These are phyloP conservation scores for Danio choprae DNA, from an alignment of 2,797 vertebrate genomes.

Conservation along the genomic window DNA sequence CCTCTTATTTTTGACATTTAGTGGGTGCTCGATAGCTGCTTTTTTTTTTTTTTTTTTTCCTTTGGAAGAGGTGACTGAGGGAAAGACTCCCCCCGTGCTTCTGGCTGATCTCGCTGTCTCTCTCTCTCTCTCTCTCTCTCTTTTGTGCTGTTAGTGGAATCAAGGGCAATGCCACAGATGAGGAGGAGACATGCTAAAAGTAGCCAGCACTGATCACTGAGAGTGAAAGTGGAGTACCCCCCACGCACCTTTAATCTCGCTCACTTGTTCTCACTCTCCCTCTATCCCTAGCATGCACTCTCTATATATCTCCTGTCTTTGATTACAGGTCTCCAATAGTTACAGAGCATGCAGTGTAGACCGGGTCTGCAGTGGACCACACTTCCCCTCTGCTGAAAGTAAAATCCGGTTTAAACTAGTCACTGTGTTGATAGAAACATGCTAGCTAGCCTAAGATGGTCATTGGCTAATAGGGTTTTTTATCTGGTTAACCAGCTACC, in stretches of 20 bases:
- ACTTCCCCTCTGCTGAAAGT: not conserved
- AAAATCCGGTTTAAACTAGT: not conserved
- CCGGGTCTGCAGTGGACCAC: not conserved
- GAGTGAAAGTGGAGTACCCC: constrained; percentile 50
- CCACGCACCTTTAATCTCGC: constrained; percentile 36
- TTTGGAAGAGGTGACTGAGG: constrained; percentile 16
- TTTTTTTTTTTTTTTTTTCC: constrained; percentile 10
- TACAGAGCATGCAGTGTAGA: constrained; percentile 19
- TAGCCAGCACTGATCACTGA: constrained; percentile 49
- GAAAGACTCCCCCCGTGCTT: constrained; percentile 27
- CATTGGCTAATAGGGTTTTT: too few species aligned
- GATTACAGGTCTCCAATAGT: constrained; percentile 50
- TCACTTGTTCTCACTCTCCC: constrained; percentile 38
- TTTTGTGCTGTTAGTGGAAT: constrained; percentile 50
- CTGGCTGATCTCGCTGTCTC: constrained; percentile 28
- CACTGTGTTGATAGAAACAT: not conserved
- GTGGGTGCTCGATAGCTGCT: constrained; percentile 38
- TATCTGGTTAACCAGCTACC: not conserved
- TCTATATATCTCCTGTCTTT: constrained; percentile 33
- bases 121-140: not conserved
- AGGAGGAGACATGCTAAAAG: constrained; percentile 58
- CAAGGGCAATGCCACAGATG: constrained; percentile 47
- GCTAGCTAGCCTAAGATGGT: not conserved
- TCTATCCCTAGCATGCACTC: constrained; percentile 6
- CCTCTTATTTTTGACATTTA: constrained; percentile 37